A percentile compares a stretch with the other conserved stretches of the same genome.
Conservation (phyloP, 2,888 invertebrate species). For the Scaptomyza caliginosa region DNA sequence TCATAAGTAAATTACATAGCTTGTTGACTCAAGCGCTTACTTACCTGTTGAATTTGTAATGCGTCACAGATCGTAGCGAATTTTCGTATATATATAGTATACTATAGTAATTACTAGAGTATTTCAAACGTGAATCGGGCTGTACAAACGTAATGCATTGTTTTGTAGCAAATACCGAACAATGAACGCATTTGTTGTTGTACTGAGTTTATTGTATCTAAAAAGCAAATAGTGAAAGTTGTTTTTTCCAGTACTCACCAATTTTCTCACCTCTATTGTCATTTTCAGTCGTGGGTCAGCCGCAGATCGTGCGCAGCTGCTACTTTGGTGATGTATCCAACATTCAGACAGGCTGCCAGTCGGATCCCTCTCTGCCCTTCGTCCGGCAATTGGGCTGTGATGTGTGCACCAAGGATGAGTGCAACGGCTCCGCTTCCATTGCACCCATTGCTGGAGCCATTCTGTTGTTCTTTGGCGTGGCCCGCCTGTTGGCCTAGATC, state of each 20-base stretch:
- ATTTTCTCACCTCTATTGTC: constrained; percentile 17
- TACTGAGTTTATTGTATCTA: not conserved
- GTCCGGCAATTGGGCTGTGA: constrained; percentile 80
- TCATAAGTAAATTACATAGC: constrained; percentile 24
- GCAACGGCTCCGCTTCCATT: constrained; percentile 75
- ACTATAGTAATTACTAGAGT: not conserved
- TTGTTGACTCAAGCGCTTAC: constrained; percentile 25
- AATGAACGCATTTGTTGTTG: constrained; percentile 34
- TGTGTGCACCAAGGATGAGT: constrained; percentile 80
- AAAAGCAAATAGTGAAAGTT: constrained; percentile 36
- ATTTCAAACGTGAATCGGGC: not conserved
- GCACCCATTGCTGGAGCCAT: constrained; percentile 75
- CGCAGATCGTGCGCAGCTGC: constrained; percentile 74
- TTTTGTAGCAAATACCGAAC: constrained; percentile 24
- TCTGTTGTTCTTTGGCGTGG: constrained; percentile 73
- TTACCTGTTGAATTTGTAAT: constrained; percentile 10
- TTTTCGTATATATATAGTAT: constrained; percentile 1
- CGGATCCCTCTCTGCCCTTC: constrained; percentile 79
- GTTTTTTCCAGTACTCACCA: constrained; percentile 4
- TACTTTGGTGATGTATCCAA: constrained; percentile 80
- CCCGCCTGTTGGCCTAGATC: constrained; percentile 80
- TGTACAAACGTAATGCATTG: constrained; percentile 29
- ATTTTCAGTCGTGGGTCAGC: constrained; percentile 65
- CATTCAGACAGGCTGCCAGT: constrained; percentile 75
- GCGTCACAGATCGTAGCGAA: constrained; percentile 32